Conservation (phyloP, 2,797 vertebrate species). For the Huso huso region DNA sequence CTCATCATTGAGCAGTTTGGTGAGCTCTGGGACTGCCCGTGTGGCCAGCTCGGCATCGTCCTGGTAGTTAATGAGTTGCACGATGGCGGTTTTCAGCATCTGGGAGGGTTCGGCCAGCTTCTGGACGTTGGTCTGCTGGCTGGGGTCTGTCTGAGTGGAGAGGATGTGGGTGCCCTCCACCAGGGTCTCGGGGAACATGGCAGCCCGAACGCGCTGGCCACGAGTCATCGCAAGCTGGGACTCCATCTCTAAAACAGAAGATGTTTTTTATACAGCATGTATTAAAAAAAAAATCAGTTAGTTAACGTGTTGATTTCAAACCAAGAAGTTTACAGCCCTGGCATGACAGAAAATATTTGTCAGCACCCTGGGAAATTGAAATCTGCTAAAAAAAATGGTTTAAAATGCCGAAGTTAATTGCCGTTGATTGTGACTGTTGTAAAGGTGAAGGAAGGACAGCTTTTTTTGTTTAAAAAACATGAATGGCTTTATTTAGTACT, state of each 20-base stretch:
- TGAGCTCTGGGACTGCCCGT: constrained; percentile 85
- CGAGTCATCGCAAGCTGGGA: constrained; percentile 77
- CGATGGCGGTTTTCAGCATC: constrained; percentile 83
- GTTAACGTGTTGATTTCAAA: constrained; percentile 3
- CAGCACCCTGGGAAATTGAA: neutral
- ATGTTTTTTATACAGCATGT: neutral
- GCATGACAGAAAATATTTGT: neutral
- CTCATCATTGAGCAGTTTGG: constrained; percentile 84
- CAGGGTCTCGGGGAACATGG: constrained; percentile 85
- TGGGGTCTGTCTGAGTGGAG: constrained; percentile 67
- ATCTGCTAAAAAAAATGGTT: too few relatives aligned
- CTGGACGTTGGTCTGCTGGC: constrained; percentile 89
- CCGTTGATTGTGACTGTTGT: too few relatives aligned
- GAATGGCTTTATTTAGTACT: too few relatives aligned
- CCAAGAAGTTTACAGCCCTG: too few relatives aligned
- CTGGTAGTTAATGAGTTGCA: constrained; percentile 94
- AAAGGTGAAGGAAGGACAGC: too few relatives aligned
- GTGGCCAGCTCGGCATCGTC: constrained; percentile 88
- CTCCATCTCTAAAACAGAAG: constrained; percentile 57
- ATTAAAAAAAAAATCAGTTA: constrained; percentile 9
- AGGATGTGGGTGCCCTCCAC: constrained; percentile 72
- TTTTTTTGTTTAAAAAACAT: too few relatives aligned
- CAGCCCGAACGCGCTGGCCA: constrained; percentile 79
- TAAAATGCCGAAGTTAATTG: too few relatives aligned
- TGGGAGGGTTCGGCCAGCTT: constrained; percentile 86